These are phyloP conservation scores for Chitala chitala DNA, from an alignment of 2,113 vertebrate genomes.

Conservation along the genomic window DNA sequence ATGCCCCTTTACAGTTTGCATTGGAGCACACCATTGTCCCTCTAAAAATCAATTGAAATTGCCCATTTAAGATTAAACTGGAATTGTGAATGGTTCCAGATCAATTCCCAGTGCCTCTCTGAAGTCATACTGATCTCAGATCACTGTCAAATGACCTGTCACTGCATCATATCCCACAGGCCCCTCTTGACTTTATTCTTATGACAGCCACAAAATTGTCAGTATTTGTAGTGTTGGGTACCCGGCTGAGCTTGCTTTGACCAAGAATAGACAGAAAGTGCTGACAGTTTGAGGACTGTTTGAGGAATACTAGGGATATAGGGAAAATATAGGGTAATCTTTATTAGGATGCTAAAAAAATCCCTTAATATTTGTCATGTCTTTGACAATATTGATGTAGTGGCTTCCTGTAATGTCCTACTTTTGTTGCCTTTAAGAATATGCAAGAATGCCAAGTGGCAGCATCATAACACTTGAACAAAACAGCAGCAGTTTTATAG, in stretches of 20 bases:
- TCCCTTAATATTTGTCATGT: neutral
- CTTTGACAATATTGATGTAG: neutral
- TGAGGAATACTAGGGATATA: neutral
- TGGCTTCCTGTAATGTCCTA: neutral
- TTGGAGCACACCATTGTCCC: neutral
- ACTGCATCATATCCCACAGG: neutral
- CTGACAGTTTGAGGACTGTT: constrained; percentile 9
- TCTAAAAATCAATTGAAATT: constrained; percentile 6
- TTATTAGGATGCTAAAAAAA: neutral
- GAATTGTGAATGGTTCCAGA: constrained; percentile 13
- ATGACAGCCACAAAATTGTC: neutral
- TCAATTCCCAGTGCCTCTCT: constrained; percentile 6
- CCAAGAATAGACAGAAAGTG: neutral
- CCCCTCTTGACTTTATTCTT: constrained; percentile 6
- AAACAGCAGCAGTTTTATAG: neutral
- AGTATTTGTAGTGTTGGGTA: neutral
- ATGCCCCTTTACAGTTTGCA: neutral
- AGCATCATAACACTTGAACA: too few relatives aligned
- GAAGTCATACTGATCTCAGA: constrained; percentile 15
- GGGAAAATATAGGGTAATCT: constrained; percentile 1
- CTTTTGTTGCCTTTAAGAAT: constrained; percentile 3
- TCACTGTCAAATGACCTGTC: constrained; percentile 10
- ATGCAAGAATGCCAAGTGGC: neutral
- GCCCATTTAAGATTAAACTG: constrained; percentile 16
- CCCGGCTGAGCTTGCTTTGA: neutral